Evolutionary conservation across 2,113 vertebrate genomes (phyloP).

Genomic region (Phainopepla nitens): DNA sequence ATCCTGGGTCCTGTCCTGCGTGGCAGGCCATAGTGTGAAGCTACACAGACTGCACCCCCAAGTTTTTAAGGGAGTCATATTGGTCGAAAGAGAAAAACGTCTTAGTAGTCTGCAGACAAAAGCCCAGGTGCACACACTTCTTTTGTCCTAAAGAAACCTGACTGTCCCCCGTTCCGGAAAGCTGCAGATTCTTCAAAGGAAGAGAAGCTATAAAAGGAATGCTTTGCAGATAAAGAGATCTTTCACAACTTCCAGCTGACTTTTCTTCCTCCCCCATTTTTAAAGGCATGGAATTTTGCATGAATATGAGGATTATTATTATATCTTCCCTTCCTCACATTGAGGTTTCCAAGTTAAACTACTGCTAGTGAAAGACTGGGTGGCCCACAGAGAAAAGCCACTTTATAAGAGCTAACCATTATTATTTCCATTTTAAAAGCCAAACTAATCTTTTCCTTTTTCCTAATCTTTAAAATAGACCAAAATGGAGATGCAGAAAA

Average conservation of each 20-base stretch:
- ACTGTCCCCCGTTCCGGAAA: neutral
- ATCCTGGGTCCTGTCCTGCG: neutral
- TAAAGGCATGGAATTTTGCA: neutral
- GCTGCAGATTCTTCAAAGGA: neutral
- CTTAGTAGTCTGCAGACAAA: neutral
- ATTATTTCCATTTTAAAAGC: conserved; percentile 10
- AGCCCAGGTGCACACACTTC: neutral
- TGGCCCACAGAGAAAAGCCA: neutral
- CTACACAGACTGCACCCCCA: neutral
- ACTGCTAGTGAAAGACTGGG: neutral
- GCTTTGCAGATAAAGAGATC: neutral
- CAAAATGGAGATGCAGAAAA: neutral
- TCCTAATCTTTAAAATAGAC: neutral
- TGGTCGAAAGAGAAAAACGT: neutral
- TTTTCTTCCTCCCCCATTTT: neutral
- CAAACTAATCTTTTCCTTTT: neutral
- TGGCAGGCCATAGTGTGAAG: neutral
- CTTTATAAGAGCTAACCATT: neutral
- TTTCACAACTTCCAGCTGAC: conserved; percentile 1
- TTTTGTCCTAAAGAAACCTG: neutral
- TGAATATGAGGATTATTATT: neutral
- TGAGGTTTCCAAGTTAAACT: conserved; percentile 11
- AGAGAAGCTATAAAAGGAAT: neutral
- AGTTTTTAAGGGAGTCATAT: neutral
- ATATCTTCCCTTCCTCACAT: neutral